Conservation (phyloP, 2,113 vertebrate genomes). For the Colistium nudipinnis region DNA sequence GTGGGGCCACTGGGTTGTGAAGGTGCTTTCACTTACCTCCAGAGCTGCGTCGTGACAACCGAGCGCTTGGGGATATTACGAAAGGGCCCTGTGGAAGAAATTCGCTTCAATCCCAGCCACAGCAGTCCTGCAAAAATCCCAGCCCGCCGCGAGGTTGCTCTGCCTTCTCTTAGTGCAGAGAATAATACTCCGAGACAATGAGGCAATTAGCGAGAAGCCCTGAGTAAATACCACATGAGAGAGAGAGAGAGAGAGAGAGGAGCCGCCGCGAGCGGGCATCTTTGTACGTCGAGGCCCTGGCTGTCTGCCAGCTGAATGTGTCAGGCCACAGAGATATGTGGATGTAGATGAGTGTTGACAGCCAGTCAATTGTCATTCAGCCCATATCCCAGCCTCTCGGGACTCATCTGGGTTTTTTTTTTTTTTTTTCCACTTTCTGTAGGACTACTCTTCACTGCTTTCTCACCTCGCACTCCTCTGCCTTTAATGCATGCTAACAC, state of each 20-base stretch:
- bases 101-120: constrained; percentile 55
- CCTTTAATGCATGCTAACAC: constrained; percentile 69
- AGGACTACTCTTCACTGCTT: constrained; percentile 51
- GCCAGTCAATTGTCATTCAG: constrained; percentile 76
- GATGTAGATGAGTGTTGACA: constrained; percentile 79
- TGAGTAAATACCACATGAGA: constrained; percentile 75
- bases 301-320: constrained; percentile 59
- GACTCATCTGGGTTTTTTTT: constrained; percentile 59
- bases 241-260: constrained; percentile 38
- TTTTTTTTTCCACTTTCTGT: constrained; percentile 13
- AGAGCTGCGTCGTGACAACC: constrained; percentile 48
- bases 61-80: constrained; percentile 56
- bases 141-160: constrained; percentile 53
- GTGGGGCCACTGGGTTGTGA: constrained; percentile 41
- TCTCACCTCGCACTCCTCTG: constrained; percentile 49
- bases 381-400: constrained; percentile 53
- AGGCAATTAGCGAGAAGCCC: constrained; percentile 74
- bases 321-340: constrained; percentile 61
- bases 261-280: constrained; percentile 55
- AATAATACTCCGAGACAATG: constrained; percentile 73
- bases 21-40: constrained; percentile 40
- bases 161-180: constrained; percentile 48
- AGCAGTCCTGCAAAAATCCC: constrained; percentile 71
- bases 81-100: constrained; percentile 54
- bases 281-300: constrained; percentile 70